These are phyloP conservation scores for Toxonevra muliebris DNA, from an alignment of 2,888 invertebrate species.

Conservation along the genomic window DNA sequence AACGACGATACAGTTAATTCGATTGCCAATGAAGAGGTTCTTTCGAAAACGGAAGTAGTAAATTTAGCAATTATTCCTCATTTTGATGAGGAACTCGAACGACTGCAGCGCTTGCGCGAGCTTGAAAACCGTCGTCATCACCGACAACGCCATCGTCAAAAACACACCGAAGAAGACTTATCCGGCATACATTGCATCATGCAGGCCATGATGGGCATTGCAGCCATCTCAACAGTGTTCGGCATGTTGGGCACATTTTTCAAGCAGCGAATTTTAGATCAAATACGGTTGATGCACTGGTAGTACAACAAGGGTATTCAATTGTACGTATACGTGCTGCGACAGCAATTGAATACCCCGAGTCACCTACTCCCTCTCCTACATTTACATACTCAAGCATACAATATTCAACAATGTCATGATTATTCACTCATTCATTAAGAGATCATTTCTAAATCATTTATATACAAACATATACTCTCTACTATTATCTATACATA, in stretches of 20 bases:
- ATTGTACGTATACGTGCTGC: slow-evolving; percentile 40
- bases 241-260: slow-evolving; percentile 65
- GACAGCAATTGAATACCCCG: slow-evolving; percentile 48
- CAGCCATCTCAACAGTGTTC: slow-evolving; percentile 64
- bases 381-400: background rate
- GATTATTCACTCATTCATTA: background rate
- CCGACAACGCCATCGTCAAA: slow-evolving; percentile 59
- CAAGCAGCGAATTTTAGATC: slow-evolving; percentile 64
- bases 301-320: slow-evolving; percentile 64
- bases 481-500: slow-evolving; percentile 16
- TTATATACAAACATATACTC: background rate
- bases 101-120: slow-evolving; percentile 59
- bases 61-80: slow-evolving; percentile 65
- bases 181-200: slow-evolving; percentile 65
- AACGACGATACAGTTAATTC: slow-evolving; percentile 48
- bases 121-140: slow-evolving; percentile 57
- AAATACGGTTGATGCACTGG: slow-evolving; percentile 65
- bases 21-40: slow-evolving; percentile 59
- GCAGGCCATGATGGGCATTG: slow-evolving; percentile 66
- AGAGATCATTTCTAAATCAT: background rate
- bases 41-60: slow-evolving; percentile 64
- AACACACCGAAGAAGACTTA: slow-evolving; percentile 60
- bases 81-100: slow-evolving; percentile 64
- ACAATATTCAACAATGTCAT: background rate
- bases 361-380: slow-evolving; percentile 16